Evolutionary conservation across 2,797 vertebrate genomes (phyloP).

Genomic region (Arrhamphus sclerolepis): DNA sequence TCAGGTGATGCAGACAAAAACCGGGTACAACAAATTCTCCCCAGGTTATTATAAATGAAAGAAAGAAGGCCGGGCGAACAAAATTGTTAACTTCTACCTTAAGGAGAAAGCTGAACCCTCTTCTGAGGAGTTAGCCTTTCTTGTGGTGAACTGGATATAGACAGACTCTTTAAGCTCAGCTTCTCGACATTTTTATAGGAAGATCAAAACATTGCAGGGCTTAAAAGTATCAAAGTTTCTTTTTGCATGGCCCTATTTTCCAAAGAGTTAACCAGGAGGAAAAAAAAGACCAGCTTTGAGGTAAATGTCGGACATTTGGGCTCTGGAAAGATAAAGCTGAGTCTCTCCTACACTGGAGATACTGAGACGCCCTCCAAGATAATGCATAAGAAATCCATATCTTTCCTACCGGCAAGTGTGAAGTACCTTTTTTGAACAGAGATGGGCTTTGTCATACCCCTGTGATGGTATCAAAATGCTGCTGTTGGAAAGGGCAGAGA

Average conservation of each 20-base stretch:
- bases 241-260: slow-evolving; percentile 11
- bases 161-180: slow-evolving; percentile 20
- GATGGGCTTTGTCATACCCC: slow-evolving; percentile 24
- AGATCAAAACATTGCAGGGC: slow-evolving; percentile 21
- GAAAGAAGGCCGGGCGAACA: slow-evolving; percentile 19
- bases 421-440: slow-evolving; percentile 42
- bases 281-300: slow-evolving; percentile 21
- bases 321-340: slow-evolving; percentile 34
- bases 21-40: slow-evolving; percentile 40
- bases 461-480: slow-evolving; percentile 24
- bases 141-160: slow-evolving; percentile 31
- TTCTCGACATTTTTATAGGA: slow-evolving; percentile 26
- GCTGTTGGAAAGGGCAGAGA: slow-evolving; percentile 17
- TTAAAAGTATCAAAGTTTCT: slow-evolving; percentile 12
- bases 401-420: slow-evolving; percentile 36
- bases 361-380: background rate
- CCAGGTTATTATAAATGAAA: slow-evolving; percentile 57
- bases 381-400: slow-evolving; percentile 42
- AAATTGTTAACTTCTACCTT: slow-evolving; percentile 45
- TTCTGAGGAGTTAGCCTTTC: slow-evolving; percentile 54
- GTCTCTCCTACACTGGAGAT: slow-evolving; percentile 33
- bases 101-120: slow-evolving; percentile 40
- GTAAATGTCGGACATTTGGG: slow-evolving; percentile 40
- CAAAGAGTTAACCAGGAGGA: slow-evolving; percentile 31
- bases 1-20: slow-evolving; percentile 51